Evolutionary conservation across 1,140 invertebrate species (phyloP).

Genomic region (Sitobion miscanthi): DNA sequence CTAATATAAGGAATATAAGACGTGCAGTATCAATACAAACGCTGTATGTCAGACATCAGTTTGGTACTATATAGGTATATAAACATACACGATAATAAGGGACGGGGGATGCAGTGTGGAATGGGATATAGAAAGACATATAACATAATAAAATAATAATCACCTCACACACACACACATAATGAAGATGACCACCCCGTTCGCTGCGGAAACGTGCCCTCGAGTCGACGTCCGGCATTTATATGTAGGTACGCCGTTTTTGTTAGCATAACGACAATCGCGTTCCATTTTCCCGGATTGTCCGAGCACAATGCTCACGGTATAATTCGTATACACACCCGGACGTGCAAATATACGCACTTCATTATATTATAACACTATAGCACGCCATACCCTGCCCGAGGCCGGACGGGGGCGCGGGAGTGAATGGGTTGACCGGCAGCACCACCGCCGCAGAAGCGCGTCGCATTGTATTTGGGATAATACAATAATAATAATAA

Average conservation of each 20-base stretch:
- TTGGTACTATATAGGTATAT: too few species aligned
- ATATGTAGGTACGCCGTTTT: neutral
- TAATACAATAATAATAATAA: slow-evolving; percentile 4
- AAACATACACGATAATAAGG: too few species aligned
- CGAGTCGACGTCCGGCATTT: neutral
- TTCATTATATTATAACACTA: neutral
- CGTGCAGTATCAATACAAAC: too few species aligned
- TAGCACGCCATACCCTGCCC: neutral
- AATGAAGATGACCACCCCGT: slow-evolving; percentile 17
- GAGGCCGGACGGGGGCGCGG: neutral
- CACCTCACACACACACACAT: neutral
- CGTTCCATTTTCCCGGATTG: neutral
- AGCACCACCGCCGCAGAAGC: neutral
- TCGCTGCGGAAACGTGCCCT: neutral
- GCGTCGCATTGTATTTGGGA: neutral
- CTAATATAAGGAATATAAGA: too few species aligned
- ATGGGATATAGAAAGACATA: too few species aligned
- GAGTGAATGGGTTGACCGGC: slow-evolving; percentile 27
- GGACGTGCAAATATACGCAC: neutral
- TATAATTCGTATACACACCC: neutral
- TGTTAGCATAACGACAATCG: neutral
- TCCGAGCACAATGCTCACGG: neutral
- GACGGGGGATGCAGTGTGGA: too few species aligned
- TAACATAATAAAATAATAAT: too few species aligned
- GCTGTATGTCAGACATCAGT: too few species aligned